phyloP scores from a whole-genome alignment of 2,113 vertebrate species.

The Montifringilla adamsi region DNA sequence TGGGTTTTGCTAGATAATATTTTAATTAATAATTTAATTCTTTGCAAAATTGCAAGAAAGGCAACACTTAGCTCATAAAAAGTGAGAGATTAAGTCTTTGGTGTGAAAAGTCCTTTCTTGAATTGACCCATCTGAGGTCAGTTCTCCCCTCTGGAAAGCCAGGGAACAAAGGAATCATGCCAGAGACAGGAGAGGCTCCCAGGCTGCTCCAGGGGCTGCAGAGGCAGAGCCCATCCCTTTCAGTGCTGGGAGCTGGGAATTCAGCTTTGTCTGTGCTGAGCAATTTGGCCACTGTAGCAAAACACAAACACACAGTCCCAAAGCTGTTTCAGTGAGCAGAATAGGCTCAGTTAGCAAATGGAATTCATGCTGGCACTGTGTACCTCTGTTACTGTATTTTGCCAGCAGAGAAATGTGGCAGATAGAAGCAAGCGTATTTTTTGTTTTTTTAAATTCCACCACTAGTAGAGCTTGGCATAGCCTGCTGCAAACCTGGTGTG shows the following conservation, averaged over 20 bases:
- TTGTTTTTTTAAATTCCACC: neutral
- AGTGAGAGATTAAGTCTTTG: neutral
- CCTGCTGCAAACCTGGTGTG: neutral
- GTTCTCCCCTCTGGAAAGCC: neutral
- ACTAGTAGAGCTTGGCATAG: neutral
- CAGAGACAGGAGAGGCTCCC: neutral
- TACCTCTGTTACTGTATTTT: neutral
- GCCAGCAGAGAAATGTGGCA: neutral
- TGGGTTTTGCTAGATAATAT: neutral
- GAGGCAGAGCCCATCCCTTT: neutral
- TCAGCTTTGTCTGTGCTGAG: neutral
- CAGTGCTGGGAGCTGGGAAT: neutral
- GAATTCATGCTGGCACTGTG: neutral
- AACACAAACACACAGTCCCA: neutral
- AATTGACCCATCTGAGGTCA: neutral
- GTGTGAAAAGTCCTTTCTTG: neutral
- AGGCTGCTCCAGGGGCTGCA: neutral
- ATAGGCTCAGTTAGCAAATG: neutral
- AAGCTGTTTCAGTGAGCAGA: neutral
- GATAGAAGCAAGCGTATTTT: neutral
- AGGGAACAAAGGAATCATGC: neutral
- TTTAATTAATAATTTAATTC: neutral
- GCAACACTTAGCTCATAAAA: neutral
- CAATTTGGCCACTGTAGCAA: neutral
- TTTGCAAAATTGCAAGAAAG: neutral